These are phyloP conservation scores for Hassar affinis DNA, from an alignment of 2,113 vertebrate genomes.

Conservation along the genomic window DNA sequence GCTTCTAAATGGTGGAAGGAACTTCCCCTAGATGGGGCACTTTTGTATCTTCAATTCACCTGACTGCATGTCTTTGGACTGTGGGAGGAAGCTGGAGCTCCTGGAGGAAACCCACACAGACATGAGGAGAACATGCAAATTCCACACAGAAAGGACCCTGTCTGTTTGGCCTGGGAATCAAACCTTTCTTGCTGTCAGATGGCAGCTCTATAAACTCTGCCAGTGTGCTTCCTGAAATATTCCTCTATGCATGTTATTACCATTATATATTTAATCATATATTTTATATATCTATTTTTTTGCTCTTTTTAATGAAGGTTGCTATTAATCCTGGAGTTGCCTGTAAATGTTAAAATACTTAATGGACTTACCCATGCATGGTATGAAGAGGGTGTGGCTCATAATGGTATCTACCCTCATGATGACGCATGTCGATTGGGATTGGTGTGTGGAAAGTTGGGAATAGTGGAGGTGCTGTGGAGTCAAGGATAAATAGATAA, in stretches of 20 bases:
- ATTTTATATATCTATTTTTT: neutral
- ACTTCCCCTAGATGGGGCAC: no score
- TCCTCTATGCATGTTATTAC: neutral
- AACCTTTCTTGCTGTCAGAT: no score
- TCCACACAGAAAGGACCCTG: no score
- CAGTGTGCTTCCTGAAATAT: neutral
- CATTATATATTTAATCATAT: neutral
- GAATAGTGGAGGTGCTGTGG: conserved; percentile 86
- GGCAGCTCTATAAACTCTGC: no score
- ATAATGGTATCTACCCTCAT: conserved; percentile 96
- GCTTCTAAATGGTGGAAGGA: no score
- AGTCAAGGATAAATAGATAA: conserved; percentile 23
- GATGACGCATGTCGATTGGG: conserved; percentile 94
- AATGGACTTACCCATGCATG: conserved; percentile 87
- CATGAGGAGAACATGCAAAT: no score
- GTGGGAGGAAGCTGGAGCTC: no score
- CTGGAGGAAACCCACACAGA: no score
- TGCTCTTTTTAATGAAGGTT: neutral
- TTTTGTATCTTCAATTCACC: no score
- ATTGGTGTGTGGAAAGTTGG: conserved; percentile 92
- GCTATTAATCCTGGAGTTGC: no score
- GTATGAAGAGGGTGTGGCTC: conserved; percentile 90
- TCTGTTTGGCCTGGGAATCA: no score
- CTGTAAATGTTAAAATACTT: conserved; percentile 5
- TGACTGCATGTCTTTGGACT: no score